Percentiles rank a stretch among this genome's conserved stretches.
Evolutionary conservation across 2,888 invertebrate genomes (phyloP).

Genomic region (Acanthoscelides obtectus): DNA sequence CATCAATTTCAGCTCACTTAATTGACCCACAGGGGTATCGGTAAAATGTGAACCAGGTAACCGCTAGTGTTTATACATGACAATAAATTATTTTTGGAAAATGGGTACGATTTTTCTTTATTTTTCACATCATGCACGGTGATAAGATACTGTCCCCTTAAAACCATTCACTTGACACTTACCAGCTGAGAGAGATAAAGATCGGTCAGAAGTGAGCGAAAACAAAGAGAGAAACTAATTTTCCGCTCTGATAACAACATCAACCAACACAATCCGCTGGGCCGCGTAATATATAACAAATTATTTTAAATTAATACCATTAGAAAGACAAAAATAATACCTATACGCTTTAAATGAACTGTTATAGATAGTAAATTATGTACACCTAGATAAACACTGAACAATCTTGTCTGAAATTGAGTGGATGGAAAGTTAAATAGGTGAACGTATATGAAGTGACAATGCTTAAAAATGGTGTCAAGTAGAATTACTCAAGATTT

Average conservation of each 20-base stretch:
- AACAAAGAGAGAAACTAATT: constrained; percentile 25
- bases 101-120: no score
- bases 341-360: constrained; percentile 17
- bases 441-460: not conserved
- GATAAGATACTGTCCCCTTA: not conserved
- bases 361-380: constrained; percentile 5
- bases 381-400: not conserved
- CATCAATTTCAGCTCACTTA: no score
- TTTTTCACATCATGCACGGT: no score
- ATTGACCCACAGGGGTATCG: no score
- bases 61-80: no score
- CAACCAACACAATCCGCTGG: constrained; percentile 13
- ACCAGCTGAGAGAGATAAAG: not conserved
- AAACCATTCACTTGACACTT: not conserved
- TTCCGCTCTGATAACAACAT: constrained; percentile 20
- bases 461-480: no score
- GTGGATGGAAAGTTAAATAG: not conserved
- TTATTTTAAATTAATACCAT: constrained; percentile 18
- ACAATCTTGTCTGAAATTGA: not conserved
- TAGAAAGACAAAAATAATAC: constrained; percentile 12
- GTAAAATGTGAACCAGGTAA: no score
- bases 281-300: constrained; percentile 15
- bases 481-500: no score
- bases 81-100: no score
- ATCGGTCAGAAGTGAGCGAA: not conserved